Evolutionary conservation across 1,140 invertebrate species (phyloP), one percentile per base, ranked within the genome.

Genomic region (Trinorchestia longiramus): DNA sequence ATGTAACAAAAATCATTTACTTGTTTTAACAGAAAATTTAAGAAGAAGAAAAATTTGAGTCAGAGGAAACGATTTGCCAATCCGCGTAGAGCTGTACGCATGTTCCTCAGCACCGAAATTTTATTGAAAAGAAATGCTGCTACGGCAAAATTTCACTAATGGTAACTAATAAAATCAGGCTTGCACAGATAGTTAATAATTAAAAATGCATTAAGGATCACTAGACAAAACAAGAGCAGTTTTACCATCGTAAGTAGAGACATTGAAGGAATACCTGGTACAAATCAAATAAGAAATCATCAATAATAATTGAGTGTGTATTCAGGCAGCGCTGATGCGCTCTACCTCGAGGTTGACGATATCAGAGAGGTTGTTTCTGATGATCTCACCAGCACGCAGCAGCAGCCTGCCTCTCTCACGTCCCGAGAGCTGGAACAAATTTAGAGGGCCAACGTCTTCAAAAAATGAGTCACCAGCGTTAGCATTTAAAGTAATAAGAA

Each of bases 321-420:
- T 77, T 77, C 1, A 23, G 11, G 11, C 62, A 77, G 28, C 28
- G 28, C 28, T 53, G 47, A 53, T 36, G 62, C 1, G n/a, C n/a
- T n/a, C 36, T 95, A 96, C 96, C 96, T 97, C 96, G 41, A 96
- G 90, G 43, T 91, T 96, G 40, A 96, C 96, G 47, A 96, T 96
- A 44, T 97, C 96, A 43, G 96, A 95, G 42, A 97, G 87, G 77
- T 96, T 97, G 17, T 96, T 88, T 28, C 96, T 95, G 77, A 96
- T 96, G 47, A 96, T 96, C 36, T 95, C 94, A 23, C 90, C 88
- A 62, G 96, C 96, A 53, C 94, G 57, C 77, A 96, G 41, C 95
- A 96, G 87, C 91, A 96, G 95, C 36, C 95, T 57, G 42, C 96
- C 96, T 90, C 96, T 94, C 43, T 96, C 96, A 53, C 96, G 95